Conservation (phyloP, 2,888 invertebrate genomes). For the Brachynemurus nebulosus region DNA sequence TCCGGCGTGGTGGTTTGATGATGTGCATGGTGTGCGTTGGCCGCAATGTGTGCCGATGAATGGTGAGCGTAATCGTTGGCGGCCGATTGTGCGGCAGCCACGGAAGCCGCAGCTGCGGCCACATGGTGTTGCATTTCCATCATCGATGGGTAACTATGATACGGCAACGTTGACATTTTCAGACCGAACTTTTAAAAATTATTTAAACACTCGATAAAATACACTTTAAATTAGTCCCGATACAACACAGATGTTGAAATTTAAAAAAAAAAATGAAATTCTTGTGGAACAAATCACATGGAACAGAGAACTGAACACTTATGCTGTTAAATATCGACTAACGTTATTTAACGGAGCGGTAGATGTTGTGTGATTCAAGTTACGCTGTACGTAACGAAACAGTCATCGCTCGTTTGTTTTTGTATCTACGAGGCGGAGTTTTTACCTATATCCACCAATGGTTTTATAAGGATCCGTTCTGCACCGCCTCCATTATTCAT, state of each 20-base stretch:
- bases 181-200: too few species aligned
- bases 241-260: too few species aligned
- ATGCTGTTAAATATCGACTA: too few species aligned
- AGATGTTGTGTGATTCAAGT: too few species aligned
- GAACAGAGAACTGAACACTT: background rate
- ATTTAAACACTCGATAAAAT: too few species aligned
- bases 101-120: constrained; percentile 5
- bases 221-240: too few species aligned
- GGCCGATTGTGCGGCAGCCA: background rate
- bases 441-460: too few species aligned
- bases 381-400: too few species aligned
- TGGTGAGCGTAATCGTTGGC: constrained; percentile 2
- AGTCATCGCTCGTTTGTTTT: background rate
- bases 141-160: constrained; percentile 8
- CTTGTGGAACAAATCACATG: background rate
- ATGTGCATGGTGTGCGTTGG: background rate
- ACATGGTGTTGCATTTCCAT: constrained; percentile 10
- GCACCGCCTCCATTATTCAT: constrained; percentile 16
- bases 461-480: too few species aligned
- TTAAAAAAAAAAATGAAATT: background rate
- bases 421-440: background rate
- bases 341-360: too few species aligned
- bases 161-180: constrained; percentile 8
- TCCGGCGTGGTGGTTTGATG: constrained; percentile 37
- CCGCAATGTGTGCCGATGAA: background rate